phyloP scores from a whole-genome alignment of 2,113 vertebrate species.

The Strigops habroptila region DNA sequence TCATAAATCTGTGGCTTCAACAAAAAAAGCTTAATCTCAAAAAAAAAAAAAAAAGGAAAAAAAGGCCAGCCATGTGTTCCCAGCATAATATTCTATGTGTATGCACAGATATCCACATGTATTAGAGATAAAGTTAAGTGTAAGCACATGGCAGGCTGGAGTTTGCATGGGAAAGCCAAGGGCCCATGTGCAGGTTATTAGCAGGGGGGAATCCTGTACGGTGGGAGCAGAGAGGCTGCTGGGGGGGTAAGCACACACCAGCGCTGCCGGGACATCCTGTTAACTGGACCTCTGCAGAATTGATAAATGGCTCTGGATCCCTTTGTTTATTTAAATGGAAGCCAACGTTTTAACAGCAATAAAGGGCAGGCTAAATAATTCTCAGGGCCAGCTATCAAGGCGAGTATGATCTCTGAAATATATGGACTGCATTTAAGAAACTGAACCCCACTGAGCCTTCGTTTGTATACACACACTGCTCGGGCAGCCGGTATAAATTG shows the following conservation, averaged over 20 bases:
- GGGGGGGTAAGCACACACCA: neutral
- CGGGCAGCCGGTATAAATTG: neutral
- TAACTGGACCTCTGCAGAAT: neutral
- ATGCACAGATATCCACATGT: neutral
- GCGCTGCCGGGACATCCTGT: neutral
- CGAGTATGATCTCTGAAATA: neutral
- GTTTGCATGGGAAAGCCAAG: neutral
- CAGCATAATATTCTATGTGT: neutral
- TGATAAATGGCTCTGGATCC: neutral
- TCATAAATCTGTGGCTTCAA: neutral
- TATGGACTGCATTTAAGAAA: neutral
- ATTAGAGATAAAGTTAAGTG: slow-evolving; percentile 4
- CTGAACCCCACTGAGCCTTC: neutral
- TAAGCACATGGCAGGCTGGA: neutral
- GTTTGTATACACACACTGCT: neutral
- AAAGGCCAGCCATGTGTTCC: neutral
- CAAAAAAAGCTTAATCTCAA: neutral
- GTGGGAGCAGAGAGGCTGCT: neutral
- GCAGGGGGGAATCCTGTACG: neutral
- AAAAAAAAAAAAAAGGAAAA: neutral
- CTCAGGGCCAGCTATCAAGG: neutral
- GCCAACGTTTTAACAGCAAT: neutral
- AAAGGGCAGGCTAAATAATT: neutral
- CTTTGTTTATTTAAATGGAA: neutral
- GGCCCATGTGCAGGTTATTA: neutral